These are phyloP conservation scores for Antennarius maculatus DNA, from an alignment of 2,797 vertebrate species.

Conservation along the genomic window DNA sequence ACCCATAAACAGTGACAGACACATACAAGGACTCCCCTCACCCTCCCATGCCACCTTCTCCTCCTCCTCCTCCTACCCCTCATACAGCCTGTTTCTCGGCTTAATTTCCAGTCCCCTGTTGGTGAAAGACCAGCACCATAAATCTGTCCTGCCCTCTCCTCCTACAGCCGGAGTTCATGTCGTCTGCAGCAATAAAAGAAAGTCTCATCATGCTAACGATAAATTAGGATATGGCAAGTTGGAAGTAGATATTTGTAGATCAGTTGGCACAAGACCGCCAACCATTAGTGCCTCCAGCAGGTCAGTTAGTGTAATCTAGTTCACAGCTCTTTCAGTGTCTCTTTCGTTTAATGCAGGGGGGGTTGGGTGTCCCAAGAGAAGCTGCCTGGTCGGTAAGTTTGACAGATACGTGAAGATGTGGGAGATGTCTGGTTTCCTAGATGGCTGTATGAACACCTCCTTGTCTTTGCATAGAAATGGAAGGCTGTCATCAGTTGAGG, in stretches of 20 bases:
- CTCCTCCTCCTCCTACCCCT: constrained; percentile 12
- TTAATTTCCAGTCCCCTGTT: constrained; percentile 41
- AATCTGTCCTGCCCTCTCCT: constrained; percentile 56
- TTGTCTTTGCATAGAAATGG: constrained; percentile 86
- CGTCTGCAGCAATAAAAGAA: constrained; percentile 38
- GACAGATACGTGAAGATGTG: constrained; percentile 49
- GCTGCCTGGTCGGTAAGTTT: constrained; percentile 73
- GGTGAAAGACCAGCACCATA: constrained; percentile 56
- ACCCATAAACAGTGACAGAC: constrained; percentile 78
- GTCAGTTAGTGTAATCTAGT: constrained; percentile 62
- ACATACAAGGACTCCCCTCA: constrained; percentile 56
- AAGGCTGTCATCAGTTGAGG: constrained; percentile 77
- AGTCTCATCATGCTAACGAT: constrained; percentile 33
- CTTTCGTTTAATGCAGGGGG: constrained; percentile 30
- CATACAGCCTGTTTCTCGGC: constrained; percentile 34
- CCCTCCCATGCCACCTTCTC: neutral
- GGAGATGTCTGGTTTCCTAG: constrained; percentile 44
- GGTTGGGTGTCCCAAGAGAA: constrained; percentile 45
- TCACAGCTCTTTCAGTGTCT: constrained; percentile 39
- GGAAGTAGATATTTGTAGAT: constrained; percentile 60
- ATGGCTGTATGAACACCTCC: constrained; percentile 73
- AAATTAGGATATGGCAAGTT: constrained; percentile 51
- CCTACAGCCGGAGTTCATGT: constrained; percentile 39
- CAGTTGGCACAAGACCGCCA: constrained; percentile 66
- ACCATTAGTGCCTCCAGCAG: constrained; percentile 56